Percentiles rank a stretch among this genome's conserved stretches.
Evolutionary conservation across 2,888 invertebrate genomes (phyloP).

Genomic region (Cheilosia soror): DNA sequence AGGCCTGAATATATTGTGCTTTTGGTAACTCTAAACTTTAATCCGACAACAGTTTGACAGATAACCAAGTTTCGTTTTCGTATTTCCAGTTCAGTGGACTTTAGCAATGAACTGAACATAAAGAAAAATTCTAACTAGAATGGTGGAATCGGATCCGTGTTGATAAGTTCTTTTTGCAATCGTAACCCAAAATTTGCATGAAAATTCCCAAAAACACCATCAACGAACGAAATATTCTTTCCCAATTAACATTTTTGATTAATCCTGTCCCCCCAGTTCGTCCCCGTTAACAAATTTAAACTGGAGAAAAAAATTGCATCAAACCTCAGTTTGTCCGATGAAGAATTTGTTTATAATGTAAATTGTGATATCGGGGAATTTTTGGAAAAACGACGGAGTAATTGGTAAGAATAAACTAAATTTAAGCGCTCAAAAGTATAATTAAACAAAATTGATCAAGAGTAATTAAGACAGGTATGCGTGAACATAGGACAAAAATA

Average conservation of each 20-base stretch:
- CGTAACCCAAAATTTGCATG: conserved; percentile 24
- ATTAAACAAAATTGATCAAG: conserved; percentile 14
- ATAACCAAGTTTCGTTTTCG: conserved; percentile 22
- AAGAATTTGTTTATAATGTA: conserved; percentile 83
- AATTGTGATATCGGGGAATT: conserved; percentile 82
- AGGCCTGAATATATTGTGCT: not conserved
- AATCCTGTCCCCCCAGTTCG: conserved; percentile 19
- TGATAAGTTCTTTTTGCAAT: conserved; percentile 54
- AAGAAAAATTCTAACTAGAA: conserved; percentile 69
- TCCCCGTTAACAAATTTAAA: conserved; percentile 61
- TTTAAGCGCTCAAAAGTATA: not conserved
- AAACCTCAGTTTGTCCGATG: conserved; percentile 82
- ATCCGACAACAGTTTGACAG: conserved; percentile 23
- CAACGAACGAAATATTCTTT: not conserved
- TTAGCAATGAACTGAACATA: conserved; percentile 49
- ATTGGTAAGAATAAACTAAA: conserved; percentile 80
- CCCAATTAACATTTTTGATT: not conserved
- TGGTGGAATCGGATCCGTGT: conserved; percentile 58
- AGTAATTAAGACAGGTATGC: conserved; percentile 22
- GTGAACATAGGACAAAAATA: conserved; percentile 54
- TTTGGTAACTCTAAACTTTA: conserved; percentile 13
- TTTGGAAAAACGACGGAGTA: conserved; percentile 80
- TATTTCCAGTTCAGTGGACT: conserved; percentile 49
- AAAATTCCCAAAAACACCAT: conserved; percentile 4
- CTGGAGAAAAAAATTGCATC: conserved; percentile 78